Base-by-base conservation (phyloP, 2,888 invertebrate species). In the Acronicta aceris region DNA sequence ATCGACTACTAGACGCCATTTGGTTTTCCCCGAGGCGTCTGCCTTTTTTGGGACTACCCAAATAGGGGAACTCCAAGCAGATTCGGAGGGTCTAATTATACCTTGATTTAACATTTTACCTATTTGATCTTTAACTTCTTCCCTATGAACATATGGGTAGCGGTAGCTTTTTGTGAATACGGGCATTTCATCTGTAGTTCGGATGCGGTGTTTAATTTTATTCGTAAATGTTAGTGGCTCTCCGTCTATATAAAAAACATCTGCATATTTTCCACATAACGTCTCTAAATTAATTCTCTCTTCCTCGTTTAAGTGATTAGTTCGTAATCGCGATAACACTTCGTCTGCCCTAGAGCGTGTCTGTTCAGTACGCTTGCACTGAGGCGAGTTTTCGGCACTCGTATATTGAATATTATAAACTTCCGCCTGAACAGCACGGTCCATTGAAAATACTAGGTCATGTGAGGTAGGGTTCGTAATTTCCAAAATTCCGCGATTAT, bases 401-500 rank as follows among this genome's bases (percentile, higher is more conserved):
- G 33, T 33, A 33, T 7, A 33, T 12, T 12, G 9, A 10, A 33
- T 40, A 47, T 55, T 47, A 17, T 33, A 47, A 16, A 47, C 6
- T 17, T 17, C n/a, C 5, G 55, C 47, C 8, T 12, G 16, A 6
- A 27, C 40, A 12, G 55, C 47, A 8, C 27, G 40, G 15, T 55
- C 47, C 8, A 55, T 2, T 16, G 55, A 55, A 12, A 55, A 47
- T 17, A 55, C 27, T 10, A 55, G 8, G 40, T 55, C 55, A 10
- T 55, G 47, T 0, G 7, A 13, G 7, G 47, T 40, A 2, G 46
- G 17, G 12, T 55, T 55, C 10, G 25, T 30, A 5, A 54, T 36
- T 12, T 54, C 21, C 2, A 54, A 15, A 9, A 12, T 45, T 16
- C 53, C 53, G 6, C 53, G 53, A 12, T 36, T 42, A 21, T 45